phyloP scores from a whole-genome alignment of 2,888 invertebrate genomes.

The Teleogryllus oceanicus region DNA sequence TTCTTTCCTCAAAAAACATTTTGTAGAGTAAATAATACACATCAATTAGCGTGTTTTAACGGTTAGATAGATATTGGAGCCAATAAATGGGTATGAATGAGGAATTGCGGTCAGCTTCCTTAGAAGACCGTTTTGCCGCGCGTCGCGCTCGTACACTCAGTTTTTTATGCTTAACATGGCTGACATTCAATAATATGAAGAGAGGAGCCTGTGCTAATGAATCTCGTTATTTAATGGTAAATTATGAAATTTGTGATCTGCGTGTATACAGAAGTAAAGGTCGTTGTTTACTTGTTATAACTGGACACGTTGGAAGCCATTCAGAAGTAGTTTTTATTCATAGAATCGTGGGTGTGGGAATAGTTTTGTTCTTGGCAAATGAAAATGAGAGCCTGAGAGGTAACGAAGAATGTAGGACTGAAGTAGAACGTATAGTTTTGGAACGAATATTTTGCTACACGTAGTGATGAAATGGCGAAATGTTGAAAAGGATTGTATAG shows the following conservation, averaged over 20 bases:
- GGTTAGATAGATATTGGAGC: background rate
- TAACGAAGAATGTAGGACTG: slow-evolving; percentile 26
- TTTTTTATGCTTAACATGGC: slow-evolving; percentile 39
- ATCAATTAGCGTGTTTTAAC: background rate
- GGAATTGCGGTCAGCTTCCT: background rate
- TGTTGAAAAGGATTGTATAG: too few species aligned
- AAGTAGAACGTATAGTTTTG: background rate
- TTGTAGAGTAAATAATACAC: too few species aligned
- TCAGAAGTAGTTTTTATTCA: slow-evolving; percentile 24
- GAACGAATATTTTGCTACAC: too few species aligned
- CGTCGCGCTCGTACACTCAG: slow-evolving; percentile 34
- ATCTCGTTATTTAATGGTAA: slow-evolving; percentile 35
- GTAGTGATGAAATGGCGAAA: too few species aligned
- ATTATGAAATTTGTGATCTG: slow-evolving; percentile 22
- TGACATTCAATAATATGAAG: slow-evolving; percentile 38
- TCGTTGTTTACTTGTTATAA: background rate
- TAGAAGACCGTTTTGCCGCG: slow-evolving; percentile 38
- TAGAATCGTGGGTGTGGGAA: background rate
- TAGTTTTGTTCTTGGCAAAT: slow-evolving; percentile 23
- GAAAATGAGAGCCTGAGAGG: slow-evolving; percentile 18
- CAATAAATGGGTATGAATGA: slow-evolving; percentile 2
- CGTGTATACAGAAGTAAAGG: background rate
- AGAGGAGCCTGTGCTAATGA: slow-evolving; percentile 32
- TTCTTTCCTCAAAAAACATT: background rate
- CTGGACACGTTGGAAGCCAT: background rate